phyloP scores from a whole-genome alignment of 2,888 invertebrate genomes.

The Zhuqinia jingwanae region DNA sequence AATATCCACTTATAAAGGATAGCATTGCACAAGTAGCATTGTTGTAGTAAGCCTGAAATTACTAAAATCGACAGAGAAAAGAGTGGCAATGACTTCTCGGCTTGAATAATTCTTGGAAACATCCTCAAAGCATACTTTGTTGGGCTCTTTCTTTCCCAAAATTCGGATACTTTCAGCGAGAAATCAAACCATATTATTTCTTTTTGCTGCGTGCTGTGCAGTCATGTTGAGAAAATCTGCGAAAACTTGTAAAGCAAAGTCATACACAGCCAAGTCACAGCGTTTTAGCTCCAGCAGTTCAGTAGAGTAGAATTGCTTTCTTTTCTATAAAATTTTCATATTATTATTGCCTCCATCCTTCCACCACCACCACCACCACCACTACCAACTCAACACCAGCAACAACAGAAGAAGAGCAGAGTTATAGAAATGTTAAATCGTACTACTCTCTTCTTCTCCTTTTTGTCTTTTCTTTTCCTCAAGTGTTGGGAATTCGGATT shows the following conservation, averaged over 20 bases:
- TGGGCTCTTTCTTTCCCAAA: background rate
- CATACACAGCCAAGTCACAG: too few relatives aligned
- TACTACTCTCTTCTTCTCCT: conserved; percentile 17
- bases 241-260: background rate
- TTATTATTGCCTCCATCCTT: background rate
- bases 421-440: conserved; percentile 21
- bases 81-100: conserved; percentile 40
- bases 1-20: too few relatives aligned
- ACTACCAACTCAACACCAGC: too few relatives aligned
- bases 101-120: too few relatives aligned
- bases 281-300: too few relatives aligned
- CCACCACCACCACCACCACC: too few relatives aligned
- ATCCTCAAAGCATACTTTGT: conserved; percentile 14
- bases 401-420: background rate
- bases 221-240: conserved; percentile 19
- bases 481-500: conserved; percentile 60
- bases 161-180: conserved; percentile 15
- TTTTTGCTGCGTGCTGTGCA: too few relatives aligned
- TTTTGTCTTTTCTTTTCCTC: conserved; percentile 41
- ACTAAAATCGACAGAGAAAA: too few relatives aligned
- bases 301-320: background rate
- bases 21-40: too few relatives aligned
- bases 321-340: too few relatives aligned
- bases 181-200: conserved; percentile 25
- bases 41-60: too few relatives aligned